phyloP scores from a whole-genome alignment of 2,113 vertebrate species.

The Gallinago jamesoni region DNA sequence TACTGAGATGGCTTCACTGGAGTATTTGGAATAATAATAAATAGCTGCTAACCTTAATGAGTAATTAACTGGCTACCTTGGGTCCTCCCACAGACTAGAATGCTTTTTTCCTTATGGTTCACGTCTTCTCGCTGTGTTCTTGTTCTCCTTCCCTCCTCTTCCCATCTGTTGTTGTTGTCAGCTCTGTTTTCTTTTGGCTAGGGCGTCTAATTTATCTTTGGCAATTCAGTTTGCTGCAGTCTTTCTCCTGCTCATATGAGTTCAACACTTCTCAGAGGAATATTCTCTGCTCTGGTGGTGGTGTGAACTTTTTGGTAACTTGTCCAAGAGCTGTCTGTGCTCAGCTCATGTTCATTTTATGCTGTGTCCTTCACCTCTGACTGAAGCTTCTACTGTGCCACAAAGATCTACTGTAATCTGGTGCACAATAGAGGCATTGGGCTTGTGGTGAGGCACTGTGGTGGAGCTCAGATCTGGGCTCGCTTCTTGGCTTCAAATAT shows the following conservation, averaged over 20 bases:
- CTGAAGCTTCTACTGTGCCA: neutral
- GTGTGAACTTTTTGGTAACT: neutral
- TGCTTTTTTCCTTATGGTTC: constrained; percentile 69
- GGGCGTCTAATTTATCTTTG: constrained; percentile 48
- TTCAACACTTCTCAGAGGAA: constrained; percentile 18
- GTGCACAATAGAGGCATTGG: neutral
- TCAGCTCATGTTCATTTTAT: neutral
- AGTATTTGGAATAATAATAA: constrained; percentile 32
- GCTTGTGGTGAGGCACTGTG: neutral
- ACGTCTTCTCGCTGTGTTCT: constrained; percentile 44
- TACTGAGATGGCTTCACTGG: neutral
- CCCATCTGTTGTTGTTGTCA: constrained; percentile 72
- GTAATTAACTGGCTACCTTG: constrained; percentile 59
- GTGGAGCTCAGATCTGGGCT: neutral
- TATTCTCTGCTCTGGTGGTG: neutral
- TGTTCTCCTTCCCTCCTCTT: constrained; percentile 60
- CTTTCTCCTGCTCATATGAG: neutral
- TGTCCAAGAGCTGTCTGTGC: neutral
- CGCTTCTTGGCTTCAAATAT: neutral
- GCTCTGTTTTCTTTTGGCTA: constrained; percentile 63
- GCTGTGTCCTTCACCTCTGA: neutral
- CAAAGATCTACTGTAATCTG: neutral
- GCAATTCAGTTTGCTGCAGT: constrained; percentile 51
- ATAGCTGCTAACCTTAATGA: constrained; percentile 46
- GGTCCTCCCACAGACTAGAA: constrained; percentile 45